Conservation (phyloP, 2,797 vertebrate genomes). For the Argyrosomus regius region DNA sequence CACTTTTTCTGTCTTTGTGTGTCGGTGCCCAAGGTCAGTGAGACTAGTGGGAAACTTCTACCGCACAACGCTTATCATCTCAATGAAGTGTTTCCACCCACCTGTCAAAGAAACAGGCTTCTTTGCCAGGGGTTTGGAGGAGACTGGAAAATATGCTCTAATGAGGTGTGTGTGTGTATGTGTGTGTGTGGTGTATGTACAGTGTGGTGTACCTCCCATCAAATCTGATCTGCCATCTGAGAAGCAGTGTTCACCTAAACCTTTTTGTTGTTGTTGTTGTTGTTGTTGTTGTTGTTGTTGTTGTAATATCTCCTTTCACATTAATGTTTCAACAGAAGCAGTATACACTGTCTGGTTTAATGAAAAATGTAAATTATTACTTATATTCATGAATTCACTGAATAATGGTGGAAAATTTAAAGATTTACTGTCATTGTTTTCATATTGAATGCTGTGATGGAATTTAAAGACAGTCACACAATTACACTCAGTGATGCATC, state of each 20-base stretch:
- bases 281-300: too few relatives aligned
- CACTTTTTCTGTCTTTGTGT: neutral
- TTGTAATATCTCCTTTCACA: neutral
- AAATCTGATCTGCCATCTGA: conserved; percentile 6
- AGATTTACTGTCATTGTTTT: too few relatives aligned
- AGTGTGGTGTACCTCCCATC: neutral
- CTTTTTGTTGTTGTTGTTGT: too few relatives aligned
- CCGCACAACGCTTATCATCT: conserved; percentile 24
- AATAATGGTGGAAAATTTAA: too few relatives aligned
- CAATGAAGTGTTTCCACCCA: conserved; percentile 34
- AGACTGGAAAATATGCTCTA: conserved; percentile 16
- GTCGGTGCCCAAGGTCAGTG: conserved; percentile 15
- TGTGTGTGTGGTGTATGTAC: neutral
- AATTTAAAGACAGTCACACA: too few relatives aligned
- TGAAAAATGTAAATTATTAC: neutral
- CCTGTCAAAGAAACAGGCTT: conserved; percentile 30
- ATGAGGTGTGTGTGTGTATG: conserved; percentile 18
- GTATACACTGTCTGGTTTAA: neutral
- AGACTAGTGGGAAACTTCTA: neutral
- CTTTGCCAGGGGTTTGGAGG: neutral
- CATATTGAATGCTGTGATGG: too few relatives aligned
- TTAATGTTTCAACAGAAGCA: neutral
- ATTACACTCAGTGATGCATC: too few relatives aligned
- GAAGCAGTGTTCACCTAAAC: neutral
- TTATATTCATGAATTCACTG: neutral